Conservation (phyloP, 2,113 vertebrate genomes). For the Chionodraco myersi region DNA sequence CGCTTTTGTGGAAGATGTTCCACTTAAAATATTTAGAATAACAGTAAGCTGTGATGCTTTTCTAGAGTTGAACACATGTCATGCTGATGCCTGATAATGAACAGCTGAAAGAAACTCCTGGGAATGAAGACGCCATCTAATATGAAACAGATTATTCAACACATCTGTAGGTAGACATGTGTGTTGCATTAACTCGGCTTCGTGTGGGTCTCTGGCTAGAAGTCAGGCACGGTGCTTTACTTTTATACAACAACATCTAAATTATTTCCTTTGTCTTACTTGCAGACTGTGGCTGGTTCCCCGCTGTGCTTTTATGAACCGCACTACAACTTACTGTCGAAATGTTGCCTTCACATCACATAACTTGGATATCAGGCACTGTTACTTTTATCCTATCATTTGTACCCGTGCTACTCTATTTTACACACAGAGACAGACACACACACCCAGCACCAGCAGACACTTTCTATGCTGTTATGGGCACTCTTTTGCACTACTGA, state of each 20-base stretch:
- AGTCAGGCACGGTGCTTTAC: not conserved
- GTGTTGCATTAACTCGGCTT: not conserved
- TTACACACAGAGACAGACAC: too few relatives aligned
- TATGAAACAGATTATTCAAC: not conserved
- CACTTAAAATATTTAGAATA: not conserved
- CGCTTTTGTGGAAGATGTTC: not conserved
- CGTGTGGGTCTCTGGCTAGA: not conserved
- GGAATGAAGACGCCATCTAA: not conserved
- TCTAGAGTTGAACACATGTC: too few relatives aligned
- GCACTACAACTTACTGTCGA: too few relatives aligned
- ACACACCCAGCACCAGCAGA: too few relatives aligned
- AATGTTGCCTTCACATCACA: too few relatives aligned
- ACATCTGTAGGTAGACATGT: not conserved
- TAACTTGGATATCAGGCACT: too few relatives aligned
- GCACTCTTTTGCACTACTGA: too few relatives aligned
- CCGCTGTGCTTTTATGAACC: not conserved
- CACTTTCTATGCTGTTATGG: too few relatives aligned
- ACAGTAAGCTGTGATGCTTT: not conserved
- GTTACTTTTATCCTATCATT: too few relatives aligned
- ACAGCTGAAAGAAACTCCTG: not conserved
- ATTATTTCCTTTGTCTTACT: not conserved
- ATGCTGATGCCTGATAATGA: not conserved
- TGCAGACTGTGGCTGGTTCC: not conserved
- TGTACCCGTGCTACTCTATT: too few relatives aligned
- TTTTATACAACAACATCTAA: not conserved